Percentiles rank a stretch among this genome's conserved stretches.
Conservation (phyloP, 2,113 vertebrate species). For the Pterophyllum scalare region DNA sequence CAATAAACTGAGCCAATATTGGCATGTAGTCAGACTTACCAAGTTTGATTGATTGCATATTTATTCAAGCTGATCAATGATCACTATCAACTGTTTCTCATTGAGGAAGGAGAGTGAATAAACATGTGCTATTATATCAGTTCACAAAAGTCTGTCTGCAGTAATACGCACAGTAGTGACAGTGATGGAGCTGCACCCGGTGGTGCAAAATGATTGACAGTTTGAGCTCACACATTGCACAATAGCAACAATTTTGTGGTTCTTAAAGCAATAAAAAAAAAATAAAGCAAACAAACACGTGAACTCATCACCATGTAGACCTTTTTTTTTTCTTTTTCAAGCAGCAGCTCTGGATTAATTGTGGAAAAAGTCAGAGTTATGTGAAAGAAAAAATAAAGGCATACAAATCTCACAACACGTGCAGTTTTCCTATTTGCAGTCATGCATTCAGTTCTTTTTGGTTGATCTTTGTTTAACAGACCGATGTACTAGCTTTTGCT, state of each 20-base stretch:
- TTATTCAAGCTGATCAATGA: constrained; percentile 2
- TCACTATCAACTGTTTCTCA: neutral
- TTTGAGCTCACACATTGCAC: neutral
- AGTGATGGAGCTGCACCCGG: neutral
- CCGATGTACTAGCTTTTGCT: neutral
- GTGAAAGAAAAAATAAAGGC: neutral
- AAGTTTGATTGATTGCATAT: constrained; percentile 3
- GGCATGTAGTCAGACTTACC: neutral
- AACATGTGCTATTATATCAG: neutral
- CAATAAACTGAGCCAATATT: neutral
- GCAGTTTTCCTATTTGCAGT: neutral
- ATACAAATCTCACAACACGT: neutral
- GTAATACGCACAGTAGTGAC: neutral
- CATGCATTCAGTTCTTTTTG: neutral
- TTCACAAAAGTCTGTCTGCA: neutral
- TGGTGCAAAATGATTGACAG: neutral
- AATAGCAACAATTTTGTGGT: neutral
- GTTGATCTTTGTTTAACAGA: constrained; percentile 5
- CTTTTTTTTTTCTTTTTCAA: neutral
- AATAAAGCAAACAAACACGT: neutral
- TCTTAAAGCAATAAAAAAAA: neutral
- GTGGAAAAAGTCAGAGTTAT: neutral
- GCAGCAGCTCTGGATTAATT: neutral
- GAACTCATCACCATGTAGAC: neutral
- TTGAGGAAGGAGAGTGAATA: neutral